Evolutionary conservation across 2,888 invertebrate genomes (phyloP), one percentile per base, ranked within the genome.

Genomic region (Dynastes grantii): DNA sequence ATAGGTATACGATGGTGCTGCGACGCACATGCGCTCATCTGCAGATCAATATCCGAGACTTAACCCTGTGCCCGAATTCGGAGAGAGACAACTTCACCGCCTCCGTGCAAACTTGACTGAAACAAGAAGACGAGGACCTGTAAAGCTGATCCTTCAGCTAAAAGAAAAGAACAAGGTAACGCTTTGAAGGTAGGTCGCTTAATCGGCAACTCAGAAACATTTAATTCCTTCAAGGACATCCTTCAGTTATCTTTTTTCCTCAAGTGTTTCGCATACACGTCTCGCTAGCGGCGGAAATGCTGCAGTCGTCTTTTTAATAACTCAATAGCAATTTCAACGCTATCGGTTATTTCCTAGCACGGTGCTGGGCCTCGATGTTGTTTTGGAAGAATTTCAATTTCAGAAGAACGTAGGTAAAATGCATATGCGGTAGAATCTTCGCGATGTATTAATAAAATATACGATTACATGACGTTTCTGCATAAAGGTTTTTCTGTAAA

Each of bases 51-150:
- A 77, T 71, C 55, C 61, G n/a, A 77, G 83, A 82, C 79, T 83
- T 84, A 81, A 82, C 85, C 84, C 84, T 82, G 81, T 84, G 83
- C 83, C 85, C 84, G 84, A 85, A 84, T 85, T 85, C 81, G 84
- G 83, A 80, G 51, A 58, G 58, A 58, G 73, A 73, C 58, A 71
- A 73, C 73, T n/a, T 37, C 16, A 58, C 40, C 58, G 37, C 45
- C 73, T 58, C 11, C 11, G 27, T 22, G 40, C 22, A 67, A 40
- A 40, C 73, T 61, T 58, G 73, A 58, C 61, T 32, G 58, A 40
- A 73, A 40, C 45, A 16, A 37, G 73, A 58, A 73, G 73, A 58
- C 58, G 5, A 73, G 58, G 2, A 58, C 6, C 40, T 27, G 16
- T 22, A 55, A 11, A 49, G 51, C 11, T 29, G 27, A 9, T 45